Conservation (phyloP, 2,113 vertebrate genomes). For the Chauna torquata region DNA sequence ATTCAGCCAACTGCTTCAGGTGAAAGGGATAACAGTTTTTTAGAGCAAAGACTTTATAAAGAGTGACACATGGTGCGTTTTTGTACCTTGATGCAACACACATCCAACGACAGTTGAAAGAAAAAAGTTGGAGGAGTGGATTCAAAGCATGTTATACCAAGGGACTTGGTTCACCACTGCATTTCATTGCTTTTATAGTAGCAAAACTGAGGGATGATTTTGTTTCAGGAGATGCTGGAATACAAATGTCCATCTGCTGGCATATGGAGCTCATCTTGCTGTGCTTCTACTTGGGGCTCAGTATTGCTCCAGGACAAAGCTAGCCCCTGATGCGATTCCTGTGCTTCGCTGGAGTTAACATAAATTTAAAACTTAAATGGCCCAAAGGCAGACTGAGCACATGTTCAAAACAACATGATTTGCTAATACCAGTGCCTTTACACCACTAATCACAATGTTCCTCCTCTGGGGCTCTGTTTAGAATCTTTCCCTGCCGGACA, state of each 20-base stretch:
- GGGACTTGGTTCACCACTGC: not conserved
- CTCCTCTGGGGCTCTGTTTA: not conserved
- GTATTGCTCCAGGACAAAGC: slow-evolving; percentile 47
- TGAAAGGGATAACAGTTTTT: not conserved
- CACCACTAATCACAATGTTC: not conserved
- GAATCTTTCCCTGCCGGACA: not conserved
- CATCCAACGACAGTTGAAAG: not conserved
- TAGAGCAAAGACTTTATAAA: not conserved
- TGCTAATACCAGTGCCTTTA: not conserved
- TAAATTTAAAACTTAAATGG: slow-evolving; percentile 12
- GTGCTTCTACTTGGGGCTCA: accelerated
- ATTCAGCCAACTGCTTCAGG: not conserved
- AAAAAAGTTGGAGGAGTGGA: not conserved
- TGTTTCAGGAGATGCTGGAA: not conserved
- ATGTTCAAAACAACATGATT: not conserved
- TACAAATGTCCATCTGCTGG: slow-evolving; percentile 39
- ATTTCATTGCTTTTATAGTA: not conserved
- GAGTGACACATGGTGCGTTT: not conserved
- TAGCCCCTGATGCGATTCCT: not conserved
- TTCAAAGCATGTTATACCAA: not conserved
- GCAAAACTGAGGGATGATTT: not conserved
- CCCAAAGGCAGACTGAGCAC: slow-evolving; percentile 47
- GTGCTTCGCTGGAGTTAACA: not conserved
- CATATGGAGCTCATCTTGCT: slow-evolving; percentile 31
- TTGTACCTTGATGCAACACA: not conserved